Evolutionary conservation across 1,140 invertebrate species (phyloP).

Genomic region (Hermetia illucens): DNA sequence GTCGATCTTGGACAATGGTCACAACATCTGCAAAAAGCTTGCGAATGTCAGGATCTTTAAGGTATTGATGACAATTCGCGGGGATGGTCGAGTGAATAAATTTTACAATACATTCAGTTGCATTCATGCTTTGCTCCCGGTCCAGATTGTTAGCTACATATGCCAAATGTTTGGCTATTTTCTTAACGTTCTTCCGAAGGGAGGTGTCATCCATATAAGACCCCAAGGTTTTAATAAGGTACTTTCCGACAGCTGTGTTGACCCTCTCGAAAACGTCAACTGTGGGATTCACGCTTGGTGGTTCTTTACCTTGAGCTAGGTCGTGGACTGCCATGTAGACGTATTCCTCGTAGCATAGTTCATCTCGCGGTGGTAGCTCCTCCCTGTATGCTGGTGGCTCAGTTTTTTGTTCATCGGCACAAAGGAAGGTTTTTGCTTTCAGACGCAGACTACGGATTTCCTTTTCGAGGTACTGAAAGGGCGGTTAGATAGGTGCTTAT

Average conservation of each 20-base stretch:
- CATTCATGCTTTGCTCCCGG: constrained; percentile 18
- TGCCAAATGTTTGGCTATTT: constrained; percentile 19
- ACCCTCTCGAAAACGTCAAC: constrained; percentile 22
- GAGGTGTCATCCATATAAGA: constrained; percentile 16
- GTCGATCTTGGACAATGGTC: constrained; percentile 19
- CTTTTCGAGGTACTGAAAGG: constrained; percentile 18
- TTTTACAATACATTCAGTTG: constrained; percentile 21
- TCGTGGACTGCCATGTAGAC: constrained; percentile 2
- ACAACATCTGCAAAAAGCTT: constrained; percentile 24
- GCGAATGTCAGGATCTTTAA: constrained; percentile 16
- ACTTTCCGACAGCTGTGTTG: constrained; percentile 20
- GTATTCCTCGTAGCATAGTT: not conserved
- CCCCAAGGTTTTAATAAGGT: constrained; percentile 16
- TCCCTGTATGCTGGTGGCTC: not conserved
- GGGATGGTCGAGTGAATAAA: constrained; percentile 21
- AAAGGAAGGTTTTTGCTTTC: constrained; percentile 24
- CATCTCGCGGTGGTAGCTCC: not conserved
- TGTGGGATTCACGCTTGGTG: constrained; percentile 14
- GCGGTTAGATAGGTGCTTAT: not conserved
- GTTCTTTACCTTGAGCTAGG: constrained; percentile 10
- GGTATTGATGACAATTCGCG: constrained; percentile 22
- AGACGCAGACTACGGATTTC: constrained; percentile 24
- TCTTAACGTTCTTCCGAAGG: constrained; percentile 15
- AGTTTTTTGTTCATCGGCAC: constrained; percentile 9
- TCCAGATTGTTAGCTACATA: constrained; percentile 24